A percentile compares a stretch with the other conserved stretches of the same genome.
Evolutionary conservation across 2,113 vertebrate species (phyloP).

Genomic region (Anas platyrhynchos): DNA sequence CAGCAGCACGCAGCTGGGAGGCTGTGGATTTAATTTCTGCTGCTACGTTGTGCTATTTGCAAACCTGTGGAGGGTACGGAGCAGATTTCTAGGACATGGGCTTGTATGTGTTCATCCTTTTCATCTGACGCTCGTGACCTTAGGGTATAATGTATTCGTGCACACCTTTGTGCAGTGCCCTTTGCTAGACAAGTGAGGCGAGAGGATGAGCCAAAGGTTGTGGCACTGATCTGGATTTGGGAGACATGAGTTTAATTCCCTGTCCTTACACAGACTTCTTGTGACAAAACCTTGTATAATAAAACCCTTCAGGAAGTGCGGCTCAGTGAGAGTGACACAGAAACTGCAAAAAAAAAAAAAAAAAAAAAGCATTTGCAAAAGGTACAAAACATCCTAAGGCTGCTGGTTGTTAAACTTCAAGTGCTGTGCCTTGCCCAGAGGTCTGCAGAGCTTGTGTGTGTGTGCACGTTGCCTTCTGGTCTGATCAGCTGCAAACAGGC

Average conservation of each 20-base stretch:
- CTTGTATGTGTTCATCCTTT: constrained; percentile 38
- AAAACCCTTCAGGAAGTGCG: constrained; percentile 22
- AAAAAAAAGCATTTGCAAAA: not conserved
- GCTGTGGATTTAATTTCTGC: constrained; percentile 41
- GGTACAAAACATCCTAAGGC: constrained; percentile 10
- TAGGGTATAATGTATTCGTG: constrained; percentile 5
- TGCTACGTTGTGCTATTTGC: constrained; percentile 39
- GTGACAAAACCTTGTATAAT: not conserved
- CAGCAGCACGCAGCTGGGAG: not conserved
- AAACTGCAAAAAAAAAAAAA: not conserved
- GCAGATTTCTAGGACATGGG: constrained; percentile 17
- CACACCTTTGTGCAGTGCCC: constrained; percentile 6
- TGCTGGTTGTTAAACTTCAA: not conserved
- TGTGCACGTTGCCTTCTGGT: not conserved
- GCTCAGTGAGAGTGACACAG: not conserved
- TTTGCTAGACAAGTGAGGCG: not conserved
- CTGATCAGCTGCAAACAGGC: constrained; percentile 3
- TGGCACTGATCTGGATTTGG: constrained; percentile 34
- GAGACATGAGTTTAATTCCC: not conserved
- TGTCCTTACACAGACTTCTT: not conserved
- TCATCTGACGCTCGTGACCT: not conserved
- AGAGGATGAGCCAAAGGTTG: constrained; percentile 28
- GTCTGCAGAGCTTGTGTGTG: not conserved
- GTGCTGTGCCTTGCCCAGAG: not conserved
- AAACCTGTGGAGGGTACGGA: constrained; percentile 30